Conservation (phyloP, 2,888 invertebrate genomes). For the Drosophila infuscata region DNA sequence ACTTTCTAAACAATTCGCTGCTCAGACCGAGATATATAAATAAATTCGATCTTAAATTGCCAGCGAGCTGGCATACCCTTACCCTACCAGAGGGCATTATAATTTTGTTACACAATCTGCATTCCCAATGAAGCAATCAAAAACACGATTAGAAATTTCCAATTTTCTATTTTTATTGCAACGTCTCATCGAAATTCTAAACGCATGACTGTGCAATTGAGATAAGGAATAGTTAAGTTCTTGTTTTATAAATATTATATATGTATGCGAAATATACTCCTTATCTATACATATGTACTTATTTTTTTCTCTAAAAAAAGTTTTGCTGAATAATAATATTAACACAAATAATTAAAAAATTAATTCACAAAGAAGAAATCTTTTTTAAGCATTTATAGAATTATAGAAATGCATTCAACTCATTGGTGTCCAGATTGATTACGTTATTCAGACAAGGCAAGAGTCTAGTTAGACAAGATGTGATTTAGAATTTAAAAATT, state of each 20-base stretch:
- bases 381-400: not conserved
- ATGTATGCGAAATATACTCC: not conserved
- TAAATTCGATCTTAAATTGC: constrained; percentile 35
- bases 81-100: not conserved
- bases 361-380: not conserved
- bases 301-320: not conserved
- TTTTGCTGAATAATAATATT: not conserved
- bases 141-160: not conserved
- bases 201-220: not conserved
- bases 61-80: constrained; percentile 4
- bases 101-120: not conserved
- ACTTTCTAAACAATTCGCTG: constrained; percentile 64
- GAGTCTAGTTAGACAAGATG: not conserved
- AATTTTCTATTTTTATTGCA: not conserved
- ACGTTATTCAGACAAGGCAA: not conserved
- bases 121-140: not conserved
- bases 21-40: constrained; percentile 24
- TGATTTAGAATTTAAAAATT: not conserved
- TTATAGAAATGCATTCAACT: not conserved
- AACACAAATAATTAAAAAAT: not conserved
- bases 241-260: not conserved
- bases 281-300: not conserved
- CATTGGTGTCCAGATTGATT: not conserved
- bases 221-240: not conserved
- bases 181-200: not conserved